Base-by-base conservation (phyloP, 2,888 invertebrate genomes). In the Thecocarcelia acutangulata region DNA sequence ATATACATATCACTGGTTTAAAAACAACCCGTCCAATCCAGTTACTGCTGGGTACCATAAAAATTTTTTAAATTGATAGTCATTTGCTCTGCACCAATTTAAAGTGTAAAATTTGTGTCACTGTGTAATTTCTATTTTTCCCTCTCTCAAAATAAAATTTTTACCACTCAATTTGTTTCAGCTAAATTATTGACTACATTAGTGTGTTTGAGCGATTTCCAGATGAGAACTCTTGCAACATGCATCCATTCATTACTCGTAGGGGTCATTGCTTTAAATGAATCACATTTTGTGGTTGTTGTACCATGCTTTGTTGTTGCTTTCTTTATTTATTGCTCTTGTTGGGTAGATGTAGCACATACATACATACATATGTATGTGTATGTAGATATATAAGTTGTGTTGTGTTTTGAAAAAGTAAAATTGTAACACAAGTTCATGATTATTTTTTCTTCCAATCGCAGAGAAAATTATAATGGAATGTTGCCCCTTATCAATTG, bases 261-360 rank as follows among this genome's bases (percentile, higher is more conserved):
- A 68, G 76, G 66, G 80, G 76, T 81, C 80, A 81, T 63, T 81
- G 80, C 21, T 56, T 81, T 68, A 72, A 58, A 76, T 76, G 72
- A 68, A 63, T 73, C 69, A 80, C 24, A 44, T 15, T 63, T 48
- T 52, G 21, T 64, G 63, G 17, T 56, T 61, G 42, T 50, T 59
- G 21, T 48, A 33, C 33, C 48, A 40, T 52, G n/a, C 8, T n/a
- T 50, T 40, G 6, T 46, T 50, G 8, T 66, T 50, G 52, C 15
- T 24, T 73, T 28, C 48, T 17, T 44, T 52, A 52, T 28, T 52
- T 54, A 21, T 15, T 3, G 3, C 11, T 28, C n/a, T 37, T 44
- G 15, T 64, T 17, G 6, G 13, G n/a, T 52, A 21, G 19, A 37
- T 5, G 11, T 24, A n/a, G 19, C 15, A 52, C 24, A 59, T 3